A percentile compares a stretch with the other conserved stretches of the same genome.
These are phyloP conservation scores for Masticophis lateralis DNA, from an alignment of 2,797 vertebrate genomes.

Conservation along the genomic window DNA sequence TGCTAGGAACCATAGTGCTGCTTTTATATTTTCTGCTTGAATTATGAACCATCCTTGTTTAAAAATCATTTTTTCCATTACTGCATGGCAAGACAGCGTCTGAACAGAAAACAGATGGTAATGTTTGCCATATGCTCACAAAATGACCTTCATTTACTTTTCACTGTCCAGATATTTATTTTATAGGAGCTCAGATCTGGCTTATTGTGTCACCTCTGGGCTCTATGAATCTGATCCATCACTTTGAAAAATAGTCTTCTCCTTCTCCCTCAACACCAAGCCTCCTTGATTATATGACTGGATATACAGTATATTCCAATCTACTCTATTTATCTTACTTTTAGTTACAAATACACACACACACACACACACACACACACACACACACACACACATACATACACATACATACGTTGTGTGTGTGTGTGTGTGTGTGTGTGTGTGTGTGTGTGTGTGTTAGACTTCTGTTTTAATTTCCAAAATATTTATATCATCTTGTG, in stretches of 20 bases:
- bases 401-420: too few relatives aligned
- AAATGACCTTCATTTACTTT: neutral
- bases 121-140: neutral
- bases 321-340: neutral
- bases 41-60: neutral
- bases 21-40: neutral
- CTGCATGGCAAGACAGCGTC: neutral
- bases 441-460: too few relatives aligned
- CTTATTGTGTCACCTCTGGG: neutral
- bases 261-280: neutral
- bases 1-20: neutral
- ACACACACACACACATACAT: too few relatives aligned
- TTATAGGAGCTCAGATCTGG: neutral
- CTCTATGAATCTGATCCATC: neutral
- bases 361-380: rapidly evolving
- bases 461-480: too few relatives aligned
- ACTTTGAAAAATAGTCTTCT: neutral
- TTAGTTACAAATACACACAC: neutral
- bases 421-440: too few relatives aligned
- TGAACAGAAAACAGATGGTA: neutral
- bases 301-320: neutral
- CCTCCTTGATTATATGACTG: neutral
- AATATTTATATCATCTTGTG: too few relatives aligned
- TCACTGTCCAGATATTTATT: neutral
- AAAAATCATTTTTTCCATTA: neutral